phyloP scores from a whole-genome alignment of 35 echinoderm and acorn worm species.

The Apostichopus parvimensis region DNA sequence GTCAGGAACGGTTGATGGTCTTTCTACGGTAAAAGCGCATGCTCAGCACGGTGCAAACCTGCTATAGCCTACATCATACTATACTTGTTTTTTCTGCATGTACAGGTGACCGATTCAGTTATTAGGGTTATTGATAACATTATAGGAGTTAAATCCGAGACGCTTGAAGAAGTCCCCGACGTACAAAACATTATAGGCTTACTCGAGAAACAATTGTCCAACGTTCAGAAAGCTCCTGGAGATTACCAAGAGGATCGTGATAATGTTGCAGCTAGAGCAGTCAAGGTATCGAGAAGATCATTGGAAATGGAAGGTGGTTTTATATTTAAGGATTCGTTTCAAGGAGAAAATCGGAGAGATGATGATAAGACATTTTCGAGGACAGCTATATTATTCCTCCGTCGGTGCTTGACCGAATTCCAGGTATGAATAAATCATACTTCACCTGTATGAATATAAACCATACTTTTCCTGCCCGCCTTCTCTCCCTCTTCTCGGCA shows the following conservation, averaged over 20 bases:
- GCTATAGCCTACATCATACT: too few relatives aligned
- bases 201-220: neutral
- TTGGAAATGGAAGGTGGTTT: neutral
- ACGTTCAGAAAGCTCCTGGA: neutral
- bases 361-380: neutral
- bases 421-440: neutral
- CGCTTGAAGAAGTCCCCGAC: neutral
- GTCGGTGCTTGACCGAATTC: neutral
- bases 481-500: too few relatives aligned
- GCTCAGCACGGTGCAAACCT: too few relatives aligned
- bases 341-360: neutral
- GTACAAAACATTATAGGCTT: neutral
- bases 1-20: neutral
- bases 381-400: neutral
- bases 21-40: too few relatives aligned
- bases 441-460: neutral
- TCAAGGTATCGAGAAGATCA: neutral
- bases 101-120: conserved; percentile 2
- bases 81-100: too few relatives aligned
- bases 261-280: neutral
- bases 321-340: neutral
- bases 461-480: too few relatives aligned
- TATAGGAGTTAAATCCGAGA: neutral
- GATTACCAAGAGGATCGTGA: neutral
- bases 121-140: conserved; percentile 7